Evolutionary conservation across 2,113 vertebrate genomes (phyloP).

Genomic region (Callipepla californica): DNA sequence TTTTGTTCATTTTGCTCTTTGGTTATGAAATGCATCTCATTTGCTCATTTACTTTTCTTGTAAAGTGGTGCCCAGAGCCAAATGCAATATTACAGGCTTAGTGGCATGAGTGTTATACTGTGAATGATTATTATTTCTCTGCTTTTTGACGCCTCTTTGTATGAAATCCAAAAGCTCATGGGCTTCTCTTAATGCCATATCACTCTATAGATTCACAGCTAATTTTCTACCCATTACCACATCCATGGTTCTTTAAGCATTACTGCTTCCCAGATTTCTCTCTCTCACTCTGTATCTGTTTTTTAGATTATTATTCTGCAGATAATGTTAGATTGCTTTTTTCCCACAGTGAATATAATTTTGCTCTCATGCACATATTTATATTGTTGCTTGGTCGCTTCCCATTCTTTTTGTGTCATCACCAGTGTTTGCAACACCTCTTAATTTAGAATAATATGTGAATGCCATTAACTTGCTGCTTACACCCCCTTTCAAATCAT

Average conservation of each 20-base stretch:
- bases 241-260: conserved; percentile 40
- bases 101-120: background rate
- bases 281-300: background rate
- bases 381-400: background rate
- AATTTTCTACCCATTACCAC: conserved; percentile 64
- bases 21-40: background rate
- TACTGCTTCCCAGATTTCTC: conserved; percentile 46
- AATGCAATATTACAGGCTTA: background rate
- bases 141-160: background rate
- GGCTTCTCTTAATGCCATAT: conserved; percentile 7
- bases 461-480: conserved; percentile 44
- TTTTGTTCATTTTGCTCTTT: background rate
- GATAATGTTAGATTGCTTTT: background rate
- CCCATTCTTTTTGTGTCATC: background rate
- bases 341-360: conserved; percentile 28
- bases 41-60: background rate
- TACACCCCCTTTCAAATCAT: conserved; percentile 26
- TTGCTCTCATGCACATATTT: background rate
- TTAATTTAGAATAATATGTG: background rate
- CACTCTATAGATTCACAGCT: conserved; percentile 10
- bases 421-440: background rate
- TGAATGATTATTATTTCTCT: conserved; percentile 38
- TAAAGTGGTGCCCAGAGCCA: background rate
- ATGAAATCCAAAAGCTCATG: conserved; percentile 24
- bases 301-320: conserved; percentile 29